Base-by-base conservation (phyloP, 2,113 vertebrate species). In the Spheniscus mendiculus region DNA sequence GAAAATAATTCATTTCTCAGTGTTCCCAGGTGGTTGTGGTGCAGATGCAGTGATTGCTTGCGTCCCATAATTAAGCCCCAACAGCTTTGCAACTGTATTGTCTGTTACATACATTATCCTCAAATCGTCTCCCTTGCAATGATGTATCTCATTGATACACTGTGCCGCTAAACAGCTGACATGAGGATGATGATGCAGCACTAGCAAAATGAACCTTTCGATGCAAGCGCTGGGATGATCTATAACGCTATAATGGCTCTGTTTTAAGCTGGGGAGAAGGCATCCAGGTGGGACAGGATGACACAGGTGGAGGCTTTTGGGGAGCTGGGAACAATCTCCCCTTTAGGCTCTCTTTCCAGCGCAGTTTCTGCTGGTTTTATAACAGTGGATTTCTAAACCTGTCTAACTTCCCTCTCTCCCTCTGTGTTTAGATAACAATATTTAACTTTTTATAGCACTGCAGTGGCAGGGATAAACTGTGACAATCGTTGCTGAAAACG, bases 361-460 rank as follows among this genome's bases (percentile, higher is more conserved):
- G 44, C 17, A 11, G 17, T 32, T 87, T 95, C 65, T 82, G 38
- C 36, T 73, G 53, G 26, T 66, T 89, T 83, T 87, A 7, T 71
- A 80, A 53, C 36, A n/a, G 25, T 49, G 44, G 52, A 67, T 95
- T 93, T 84, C 80, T 70, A 91, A 88, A 88, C n/a, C 49, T 72
- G 47, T 29, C 65, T 87, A 53, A 52, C 38, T 84, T 93, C 25
- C 19, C 63, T 93, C 49, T 27, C 26, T 93, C 73, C 19, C 34
- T 95, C 83, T 69, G 40, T 87, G 65, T 96, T 95, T 91, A 77
- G 78, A 83, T 72, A 89, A 84, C 22, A 79, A 72, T 82, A 73
- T 89, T 96, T 89, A 89, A 76, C 61, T 92, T 97, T 89, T 85
- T 89, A 94, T 65, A 93, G 81, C 65, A 70, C 80, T 72, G 52